These are phyloP conservation scores for Onchidella celtica DNA, from an alignment of 2,888 invertebrate genomes.

Conservation along the genomic window DNA sequence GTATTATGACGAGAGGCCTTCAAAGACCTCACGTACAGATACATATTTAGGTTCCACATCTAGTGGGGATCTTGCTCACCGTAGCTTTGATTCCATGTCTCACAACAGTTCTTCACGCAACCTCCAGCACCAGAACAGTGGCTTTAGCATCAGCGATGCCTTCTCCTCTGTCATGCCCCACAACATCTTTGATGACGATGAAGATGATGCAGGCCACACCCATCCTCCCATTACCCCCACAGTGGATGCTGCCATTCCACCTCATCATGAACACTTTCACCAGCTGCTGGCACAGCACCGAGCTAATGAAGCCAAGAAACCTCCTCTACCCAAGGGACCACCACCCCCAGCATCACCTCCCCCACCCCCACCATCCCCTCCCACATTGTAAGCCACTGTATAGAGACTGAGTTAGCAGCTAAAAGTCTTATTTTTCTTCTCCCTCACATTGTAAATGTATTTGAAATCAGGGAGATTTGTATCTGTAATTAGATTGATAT, in stretches of 20 bases:
- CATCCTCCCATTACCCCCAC: constrained; percentile 28
- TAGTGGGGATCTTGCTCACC: not conserved
- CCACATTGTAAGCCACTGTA: constrained; percentile 5
- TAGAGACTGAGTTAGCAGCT: too few relatives aligned
- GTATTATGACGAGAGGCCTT: constrained; percentile 33
- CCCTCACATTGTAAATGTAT: too few relatives aligned
- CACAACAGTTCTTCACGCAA: constrained; percentile 6
- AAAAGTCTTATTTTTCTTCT: too few relatives aligned
- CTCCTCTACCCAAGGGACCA: not conserved
- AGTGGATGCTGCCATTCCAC: constrained; percentile 14
- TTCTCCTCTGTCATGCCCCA: constrained; percentile 46
- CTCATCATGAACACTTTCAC: constrained; percentile 31
- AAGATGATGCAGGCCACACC: constrained; percentile 16
- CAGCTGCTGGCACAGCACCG: constrained; percentile 22
- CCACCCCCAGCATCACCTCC: not conserved
- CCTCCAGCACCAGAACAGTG: constrained; percentile 39
- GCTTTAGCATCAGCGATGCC: constrained; percentile 48
- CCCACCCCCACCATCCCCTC: constrained; percentile 24
- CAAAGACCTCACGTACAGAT: constrained; percentile 23
- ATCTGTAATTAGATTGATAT: too few relatives aligned
- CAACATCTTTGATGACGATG: constrained; percentile 46
- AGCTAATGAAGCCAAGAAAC: not conserved
- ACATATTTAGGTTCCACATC: not conserved
- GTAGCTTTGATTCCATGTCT: not conserved
- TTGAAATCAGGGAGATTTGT: too few relatives aligned